Percentiles rank a stretch among this genome's conserved stretches.
Conservation (phyloP, 2,113 vertebrate species). For the Chroicocephalus ridibundus region DNA sequence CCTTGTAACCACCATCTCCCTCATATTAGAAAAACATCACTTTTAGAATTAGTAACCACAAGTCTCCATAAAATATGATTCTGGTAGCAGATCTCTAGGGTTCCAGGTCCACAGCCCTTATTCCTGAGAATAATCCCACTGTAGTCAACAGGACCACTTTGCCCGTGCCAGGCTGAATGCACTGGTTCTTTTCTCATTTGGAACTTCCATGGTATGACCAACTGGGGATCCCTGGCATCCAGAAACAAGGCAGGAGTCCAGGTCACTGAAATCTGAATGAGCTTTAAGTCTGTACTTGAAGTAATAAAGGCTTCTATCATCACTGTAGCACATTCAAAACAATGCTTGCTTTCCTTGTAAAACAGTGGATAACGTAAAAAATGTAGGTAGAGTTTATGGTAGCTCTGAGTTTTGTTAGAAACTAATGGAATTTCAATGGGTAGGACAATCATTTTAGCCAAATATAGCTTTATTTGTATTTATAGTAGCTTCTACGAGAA, state of each 20-base stretch:
- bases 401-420: background rate
- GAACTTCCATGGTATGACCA: background rate
- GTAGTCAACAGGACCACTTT: background rate
- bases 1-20: slow-evolving; percentile 1
- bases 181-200: background rate
- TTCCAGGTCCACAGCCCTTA: background rate
- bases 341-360: background rate
- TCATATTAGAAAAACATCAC: slow-evolving; percentile 6
- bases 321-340: background rate
- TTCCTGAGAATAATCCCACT: slow-evolving; percentile 7
- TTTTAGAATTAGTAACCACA: slow-evolving; percentile 21
- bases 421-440: background rate
- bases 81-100: background rate
- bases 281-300: background rate
- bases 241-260: slow-evolving; percentile 1
- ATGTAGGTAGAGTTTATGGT: background rate
- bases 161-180: background rate
- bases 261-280: background rate
- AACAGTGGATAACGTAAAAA: background rate
- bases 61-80: slow-evolving; percentile 1
- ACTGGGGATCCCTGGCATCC: background rate
- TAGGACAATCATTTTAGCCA: background rate
- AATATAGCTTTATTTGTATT: background rate
- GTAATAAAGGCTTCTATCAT: background rate
- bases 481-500: background rate